Percentiles rank a stretch among this genome's conserved stretches.
Evolutionary conservation across 2,888 invertebrate genomes (phyloP).

Genomic region (Lasioglossum morio): DNA sequence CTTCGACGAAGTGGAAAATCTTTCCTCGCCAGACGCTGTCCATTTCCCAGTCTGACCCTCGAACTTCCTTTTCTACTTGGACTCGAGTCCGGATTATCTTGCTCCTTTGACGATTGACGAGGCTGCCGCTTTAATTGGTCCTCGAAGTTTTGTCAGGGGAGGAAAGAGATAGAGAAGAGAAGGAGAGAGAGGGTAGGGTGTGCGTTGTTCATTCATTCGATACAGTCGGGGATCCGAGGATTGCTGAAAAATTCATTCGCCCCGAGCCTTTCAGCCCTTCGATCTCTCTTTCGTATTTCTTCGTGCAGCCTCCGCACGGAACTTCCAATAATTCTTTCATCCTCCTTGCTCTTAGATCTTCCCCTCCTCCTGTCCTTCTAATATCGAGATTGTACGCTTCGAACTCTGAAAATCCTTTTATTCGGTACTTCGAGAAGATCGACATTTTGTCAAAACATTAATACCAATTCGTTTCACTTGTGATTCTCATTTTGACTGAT

Average conservation of each 20-base stretch:
- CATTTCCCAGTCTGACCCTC: not conserved
- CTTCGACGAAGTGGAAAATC: not conserved
- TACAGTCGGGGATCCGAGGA: not conserved
- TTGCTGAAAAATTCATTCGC: constrained; percentile 6
- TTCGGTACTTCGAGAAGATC: not conserved
- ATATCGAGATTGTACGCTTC: not conserved
- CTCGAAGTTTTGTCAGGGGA: not conserved
- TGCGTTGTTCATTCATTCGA: constrained; percentile 6
- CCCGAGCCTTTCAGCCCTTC: constrained; percentile 2
- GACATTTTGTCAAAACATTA: not conserved
- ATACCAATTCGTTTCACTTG: not conserved
- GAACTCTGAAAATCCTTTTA: not conserved
- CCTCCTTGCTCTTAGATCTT: not conserved
- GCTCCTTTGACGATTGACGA: constrained; percentile 6
- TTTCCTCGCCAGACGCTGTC: not conserved
- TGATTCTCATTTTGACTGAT: too few species aligned
- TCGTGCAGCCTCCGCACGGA: not conserved
- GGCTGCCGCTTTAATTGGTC: not conserved
- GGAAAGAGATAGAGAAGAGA: too few species aligned
- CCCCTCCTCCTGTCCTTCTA: not conserved
- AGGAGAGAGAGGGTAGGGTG: not conserved
- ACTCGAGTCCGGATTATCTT: not conserved
- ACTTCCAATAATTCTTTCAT: not conserved
- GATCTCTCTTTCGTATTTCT: constrained; percentile 2
- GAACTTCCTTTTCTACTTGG: not conserved